Conservation (phyloP, 2,888 invertebrate species). For the Geotrupes spiniger region DNA sequence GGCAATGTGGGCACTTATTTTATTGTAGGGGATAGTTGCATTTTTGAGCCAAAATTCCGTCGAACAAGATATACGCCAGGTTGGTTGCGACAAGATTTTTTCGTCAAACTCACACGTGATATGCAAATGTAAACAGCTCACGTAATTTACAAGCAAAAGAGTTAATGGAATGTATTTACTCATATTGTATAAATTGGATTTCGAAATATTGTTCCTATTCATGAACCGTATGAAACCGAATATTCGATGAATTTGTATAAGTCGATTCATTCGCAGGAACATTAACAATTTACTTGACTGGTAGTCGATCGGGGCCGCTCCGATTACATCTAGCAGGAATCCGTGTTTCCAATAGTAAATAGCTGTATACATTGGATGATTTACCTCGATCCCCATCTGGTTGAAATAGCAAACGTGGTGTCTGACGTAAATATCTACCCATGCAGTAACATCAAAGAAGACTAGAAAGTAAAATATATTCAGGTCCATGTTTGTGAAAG, state of each 20-base stretch:
- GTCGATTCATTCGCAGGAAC: conserved; percentile 20
- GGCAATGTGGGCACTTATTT: conserved; percentile 1
- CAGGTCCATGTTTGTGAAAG: conserved; percentile 18
- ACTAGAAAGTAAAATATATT: conserved; percentile 20
- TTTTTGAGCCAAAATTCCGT: too few species aligned
- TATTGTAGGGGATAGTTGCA: too few species aligned
- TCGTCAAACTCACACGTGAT: conserved; percentile 14
- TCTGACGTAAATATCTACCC: conserved; percentile 31
- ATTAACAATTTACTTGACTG: conserved; percentile 1
- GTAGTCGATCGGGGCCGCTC: conserved; percentile 28
- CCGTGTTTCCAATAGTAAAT: conserved; percentile 31
- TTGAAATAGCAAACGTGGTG: conserved; percentile 34
- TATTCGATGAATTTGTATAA: conserved; percentile 27
- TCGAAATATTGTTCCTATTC: conserved; percentile 11
- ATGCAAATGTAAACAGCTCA: conserved; percentile 14
- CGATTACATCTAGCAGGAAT: conserved; percentile 31
- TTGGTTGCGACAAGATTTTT: too few species aligned
- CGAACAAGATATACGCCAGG: background rate
- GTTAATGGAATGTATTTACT: conserved; percentile 20
- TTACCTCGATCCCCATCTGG: conserved; percentile 28
- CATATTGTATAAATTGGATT: conserved; percentile 12
- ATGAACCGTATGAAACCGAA: conserved; percentile 19
- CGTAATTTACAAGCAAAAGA: conserved; percentile 14
- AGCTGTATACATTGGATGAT: conserved; percentile 32
- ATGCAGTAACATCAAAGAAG: conserved; percentile 26